A percentile compares a stretch with the other conserved stretches of the same genome.
These are phyloP conservation scores for Macquaria ambigua DNA, from an alignment of 2,113 vertebrate genomes.

Conservation along the genomic window DNA sequence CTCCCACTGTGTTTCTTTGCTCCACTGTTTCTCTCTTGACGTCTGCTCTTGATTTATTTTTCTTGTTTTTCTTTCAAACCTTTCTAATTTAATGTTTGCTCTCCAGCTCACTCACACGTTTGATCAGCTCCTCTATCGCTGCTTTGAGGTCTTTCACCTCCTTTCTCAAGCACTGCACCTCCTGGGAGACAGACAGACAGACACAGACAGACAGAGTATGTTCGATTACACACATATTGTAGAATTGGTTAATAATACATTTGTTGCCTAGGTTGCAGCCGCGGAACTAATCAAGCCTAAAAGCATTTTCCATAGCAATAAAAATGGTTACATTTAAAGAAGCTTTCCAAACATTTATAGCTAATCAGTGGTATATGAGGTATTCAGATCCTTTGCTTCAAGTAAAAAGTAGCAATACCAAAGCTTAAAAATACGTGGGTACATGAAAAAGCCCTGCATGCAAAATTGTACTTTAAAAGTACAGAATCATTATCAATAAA, in stretches of 20 bases:
- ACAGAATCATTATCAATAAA: not conserved
- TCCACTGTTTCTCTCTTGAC: not conserved
- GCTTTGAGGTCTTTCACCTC: conserved; percentile 86
- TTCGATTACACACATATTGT: not conserved
- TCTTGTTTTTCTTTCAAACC: not conserved
- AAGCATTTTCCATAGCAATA: not conserved
- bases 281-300: not conserved
- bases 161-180: conserved; percentile 85
- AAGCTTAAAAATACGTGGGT: not conserved
- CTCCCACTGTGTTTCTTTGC: not conserved
- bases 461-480: not conserved
- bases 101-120: conserved; percentile 86
- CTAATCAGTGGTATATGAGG: not conserved
- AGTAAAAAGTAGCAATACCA: not conserved
- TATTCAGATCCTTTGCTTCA: not conserved
- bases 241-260: not conserved
- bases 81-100: conserved; percentile 72
- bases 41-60: conserved; percentile 19
- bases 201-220: not conserved
- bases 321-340: not conserved
- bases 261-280: not conserved
- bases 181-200: conserved; percentile 55
- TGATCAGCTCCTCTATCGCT: conserved; percentile 83
- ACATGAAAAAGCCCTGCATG: not conserved
- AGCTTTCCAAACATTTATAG: not conserved